Base-by-base conservation (phyloP, 2,888 invertebrate species). In the Campoletis raptor region DNA sequence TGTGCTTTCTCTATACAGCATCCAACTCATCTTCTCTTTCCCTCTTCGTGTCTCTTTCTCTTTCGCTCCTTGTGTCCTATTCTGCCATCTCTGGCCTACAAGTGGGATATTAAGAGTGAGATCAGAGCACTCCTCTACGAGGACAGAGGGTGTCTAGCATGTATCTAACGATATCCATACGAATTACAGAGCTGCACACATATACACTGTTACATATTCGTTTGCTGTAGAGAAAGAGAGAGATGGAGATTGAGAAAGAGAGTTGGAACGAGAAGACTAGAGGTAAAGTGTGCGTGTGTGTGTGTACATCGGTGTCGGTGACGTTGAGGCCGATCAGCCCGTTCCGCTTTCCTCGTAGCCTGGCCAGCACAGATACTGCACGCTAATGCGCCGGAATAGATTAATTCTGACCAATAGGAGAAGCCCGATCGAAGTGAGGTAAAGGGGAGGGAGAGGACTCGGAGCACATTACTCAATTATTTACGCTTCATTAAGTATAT, bases 381-480 rank as follows among this genome's bases (percentile, higher is more conserved):
- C 92, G 92, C 93, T 93, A 93, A 93, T 94, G 94, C 94, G 92
- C 92, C 92, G 93, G 94, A 94, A 94, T 94, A 94, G 94, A 94
- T 94, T 94, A 94, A 94, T 94, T 93, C 93, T 93, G 92, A 93
- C 94, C 94, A 94, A 94, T 94, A 94, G 94, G 92, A 76, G 81
- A 93, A 92, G 92, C 91, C 87, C 93, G 93, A 94, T 94, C 94
- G 94, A 94, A 93, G 92, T 92, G 93, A 85, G 76, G 67, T 15
- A 42, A 24, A 67, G 54, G 66, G 66, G 52, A 21, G 81, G 69
- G 57, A 37, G 57, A 79, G 69, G 67, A 76, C 94, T 93, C 92
- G 93, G 91, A 94, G 94, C 94, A 94, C 94, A 94, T 94, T 94
- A 94, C 94, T 94, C 94, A 94, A 94, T 94, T 94, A 94, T 94